Evolutionary conservation across 2,113 vertebrate genomes (phyloP), one percentile per base, ranked within the genome.

Genomic region (Caracal caracal): DNA sequence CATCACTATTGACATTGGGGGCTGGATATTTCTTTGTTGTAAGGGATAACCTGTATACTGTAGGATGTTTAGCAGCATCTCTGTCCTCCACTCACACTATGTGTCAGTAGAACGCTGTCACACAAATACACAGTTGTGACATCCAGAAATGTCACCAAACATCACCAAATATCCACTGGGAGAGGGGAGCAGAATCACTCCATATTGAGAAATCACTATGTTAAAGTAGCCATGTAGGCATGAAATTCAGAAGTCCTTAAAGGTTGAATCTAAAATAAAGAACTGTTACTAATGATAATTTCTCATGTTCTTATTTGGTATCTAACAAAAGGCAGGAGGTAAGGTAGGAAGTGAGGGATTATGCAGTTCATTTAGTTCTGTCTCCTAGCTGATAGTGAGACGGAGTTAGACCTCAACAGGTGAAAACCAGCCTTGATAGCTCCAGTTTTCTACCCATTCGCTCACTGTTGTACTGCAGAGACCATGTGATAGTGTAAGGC

Each of bases 191-290:
- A 95, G 78, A 87, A 10, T 7, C 5, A 66, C 15, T 1, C 49
- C 53, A 1, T 0, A 1, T 6, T 78, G 68, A 94, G 28, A 94
- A 91, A 96, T 63, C 26, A 59, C n/a, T 63, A 47, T 3, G 15
- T 79, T 56, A 49, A 87, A 75, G 3, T 37, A 43, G 30, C 2
- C 33, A 47, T 33, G 61, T 26, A 70, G 30, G 6, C 68, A 56
- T 61, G 9, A 81, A 80, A 93, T 66, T 86, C 37, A 76, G 17
- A 81, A 85, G 13, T 94, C 37, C 35, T 81, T 35, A 70, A 86
- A 40, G 16, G 10, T 19, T 70, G 30, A 82, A 49, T 37, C 66
- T 71, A 71, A 91, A 96, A 51, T 86, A 75, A 80, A 75, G 16
- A 61, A 35, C 79, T 63, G 2, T 91, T 49, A 91, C 22, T 59